Evolutionary conservation across 2,888 invertebrate species (phyloP).

Genomic region (Hydroisotoma schaefferi): DNA sequence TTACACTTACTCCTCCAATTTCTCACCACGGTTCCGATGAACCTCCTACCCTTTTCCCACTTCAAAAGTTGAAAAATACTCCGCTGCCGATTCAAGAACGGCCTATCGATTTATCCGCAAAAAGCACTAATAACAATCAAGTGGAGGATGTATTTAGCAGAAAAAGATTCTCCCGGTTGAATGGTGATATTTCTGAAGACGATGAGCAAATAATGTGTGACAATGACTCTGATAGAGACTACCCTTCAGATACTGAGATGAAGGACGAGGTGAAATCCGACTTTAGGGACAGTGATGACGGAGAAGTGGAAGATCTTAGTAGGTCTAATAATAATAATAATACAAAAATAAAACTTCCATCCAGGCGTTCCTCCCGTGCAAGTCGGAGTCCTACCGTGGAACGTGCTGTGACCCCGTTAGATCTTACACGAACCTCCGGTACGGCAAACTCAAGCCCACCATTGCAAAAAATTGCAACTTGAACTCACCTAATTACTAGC

Average conservation of each 20-base stretch:
- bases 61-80: slow-evolving; percentile 31
- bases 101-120: slow-evolving; percentile 43
- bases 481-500: too few species aligned
- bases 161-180: slow-evolving; percentile 34
- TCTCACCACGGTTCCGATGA: slow-evolving; percentile 47
- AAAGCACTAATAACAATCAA: slow-evolving; percentile 42
- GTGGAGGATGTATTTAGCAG: slow-evolving; percentile 23
- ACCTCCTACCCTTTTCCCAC: slow-evolving; percentile 32
- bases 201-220: slow-evolving; percentile 18
- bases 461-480: slow-evolving; percentile 40
- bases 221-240: slow-evolving; percentile 21
- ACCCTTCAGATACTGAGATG: slow-evolving; percentile 29
- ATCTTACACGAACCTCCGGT: slow-evolving; percentile 39
- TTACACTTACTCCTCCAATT: slow-evolving; percentile 47
- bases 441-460: slow-evolving; percentile 31
- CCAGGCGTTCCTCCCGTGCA: slow-evolving; percentile 39
- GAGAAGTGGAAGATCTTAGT: slow-evolving; percentile 31
- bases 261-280: slow-evolving; percentile 26
- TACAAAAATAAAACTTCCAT: slow-evolving; percentile 9
- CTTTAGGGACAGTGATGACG: slow-evolving; percentile 26
- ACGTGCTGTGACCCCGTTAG: slow-evolving; percentile 43
- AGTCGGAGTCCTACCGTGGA: slow-evolving; percentile 42
- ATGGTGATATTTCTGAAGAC: slow-evolving; percentile 36
- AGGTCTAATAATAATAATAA: slow-evolving; percentile 26
- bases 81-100: slow-evolving; percentile 40